A percentile compares a stretch with the other conserved stretches of the same genome.
Evolutionary conservation across 2,113 vertebrate species (phyloP).

Genomic region (Embiotoca jacksoni): DNA sequence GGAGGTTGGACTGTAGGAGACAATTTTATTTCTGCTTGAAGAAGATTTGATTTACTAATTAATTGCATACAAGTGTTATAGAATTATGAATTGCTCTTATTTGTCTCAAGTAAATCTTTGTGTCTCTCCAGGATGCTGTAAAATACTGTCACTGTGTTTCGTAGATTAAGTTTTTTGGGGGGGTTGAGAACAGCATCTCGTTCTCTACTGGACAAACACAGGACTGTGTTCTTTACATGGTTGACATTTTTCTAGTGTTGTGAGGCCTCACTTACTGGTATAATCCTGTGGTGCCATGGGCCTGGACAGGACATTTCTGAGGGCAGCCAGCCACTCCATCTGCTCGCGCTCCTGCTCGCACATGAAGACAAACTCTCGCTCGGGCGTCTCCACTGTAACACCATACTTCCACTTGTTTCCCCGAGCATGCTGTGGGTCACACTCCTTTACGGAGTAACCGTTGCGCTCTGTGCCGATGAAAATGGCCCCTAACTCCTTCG

Average conservation of each 20-base stretch:
- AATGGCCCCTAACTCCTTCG: constrained; percentile 89
- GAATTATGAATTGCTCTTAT: no score
- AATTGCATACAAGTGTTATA: no score
- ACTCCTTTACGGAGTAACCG: constrained; percentile 87
- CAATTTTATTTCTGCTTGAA: no score
- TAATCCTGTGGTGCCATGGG: constrained; percentile 85
- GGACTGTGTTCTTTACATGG: no score
- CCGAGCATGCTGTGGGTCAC: constrained; percentile 78
- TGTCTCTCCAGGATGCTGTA: no score
- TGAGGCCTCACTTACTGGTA: constrained; percentile 73
- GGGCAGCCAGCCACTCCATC: constrained; percentile 89
- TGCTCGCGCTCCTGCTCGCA: constrained; percentile 90
- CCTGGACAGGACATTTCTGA: constrained; percentile 83
- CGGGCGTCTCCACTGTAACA: constrained; percentile 85
- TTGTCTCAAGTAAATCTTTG: no score
- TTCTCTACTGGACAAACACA: no score
- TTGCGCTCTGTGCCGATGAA: constrained; percentile 87
- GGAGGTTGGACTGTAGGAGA: no score
- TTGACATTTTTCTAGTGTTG: neutral
- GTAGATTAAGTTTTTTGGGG: no score
- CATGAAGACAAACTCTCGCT: constrained; percentile 89
- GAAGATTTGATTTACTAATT: no score
- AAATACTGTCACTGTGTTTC: no score
- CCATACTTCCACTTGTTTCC: constrained; percentile 89
- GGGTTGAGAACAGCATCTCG: no score